Percentiles rank a stretch among this genome's conserved stretches.
These are phyloP conservation scores for Brachylomia viminalis DNA, from an alignment of 2,888 invertebrate genomes.

Conservation along the genomic window DNA sequence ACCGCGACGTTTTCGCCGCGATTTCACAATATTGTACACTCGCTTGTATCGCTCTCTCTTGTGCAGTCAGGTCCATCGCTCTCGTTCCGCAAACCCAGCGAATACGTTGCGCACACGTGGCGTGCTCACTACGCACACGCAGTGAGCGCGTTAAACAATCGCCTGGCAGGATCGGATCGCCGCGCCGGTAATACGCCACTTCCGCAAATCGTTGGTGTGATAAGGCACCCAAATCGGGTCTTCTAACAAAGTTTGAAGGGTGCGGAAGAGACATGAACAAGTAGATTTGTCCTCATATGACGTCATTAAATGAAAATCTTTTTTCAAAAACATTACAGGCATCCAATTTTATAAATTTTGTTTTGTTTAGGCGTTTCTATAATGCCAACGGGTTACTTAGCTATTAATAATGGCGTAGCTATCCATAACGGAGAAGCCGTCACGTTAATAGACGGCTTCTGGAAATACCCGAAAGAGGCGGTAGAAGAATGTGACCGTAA, in stretches of 20 bases:
- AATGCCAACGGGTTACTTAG: conserved; percentile 81
- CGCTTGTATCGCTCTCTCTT: background rate
- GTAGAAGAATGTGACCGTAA: conserved; percentile 73
- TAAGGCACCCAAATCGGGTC: background rate
- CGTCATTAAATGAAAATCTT: background rate
- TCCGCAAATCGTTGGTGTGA: background rate
- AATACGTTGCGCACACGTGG: background rate
- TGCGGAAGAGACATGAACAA: background rate
- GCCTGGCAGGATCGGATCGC: background rate
- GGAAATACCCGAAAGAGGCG: conserved; percentile 75
- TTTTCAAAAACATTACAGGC: background rate
- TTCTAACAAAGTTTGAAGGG: background rate
- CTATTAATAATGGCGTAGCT: conserved; percentile 78
- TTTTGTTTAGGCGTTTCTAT: conserved; percentile 73
- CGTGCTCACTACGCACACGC: background rate
- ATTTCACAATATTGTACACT: background rate
- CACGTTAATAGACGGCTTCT: conserved; percentile 75
- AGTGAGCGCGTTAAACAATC: background rate
- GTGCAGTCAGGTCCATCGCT: background rate
- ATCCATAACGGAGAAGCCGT: conserved; percentile 66
- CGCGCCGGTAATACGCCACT: background rate
- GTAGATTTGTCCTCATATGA: background rate
- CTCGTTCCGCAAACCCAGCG: background rate
- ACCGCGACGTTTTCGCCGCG: background rate
- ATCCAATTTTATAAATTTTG: background rate